A percentile compares a stretch with the other conserved stretches of the same genome.
These are phyloP conservation scores for Pionites leucogaster DNA, from an alignment of 2,113 vertebrate species.

Conservation along the genomic window DNA sequence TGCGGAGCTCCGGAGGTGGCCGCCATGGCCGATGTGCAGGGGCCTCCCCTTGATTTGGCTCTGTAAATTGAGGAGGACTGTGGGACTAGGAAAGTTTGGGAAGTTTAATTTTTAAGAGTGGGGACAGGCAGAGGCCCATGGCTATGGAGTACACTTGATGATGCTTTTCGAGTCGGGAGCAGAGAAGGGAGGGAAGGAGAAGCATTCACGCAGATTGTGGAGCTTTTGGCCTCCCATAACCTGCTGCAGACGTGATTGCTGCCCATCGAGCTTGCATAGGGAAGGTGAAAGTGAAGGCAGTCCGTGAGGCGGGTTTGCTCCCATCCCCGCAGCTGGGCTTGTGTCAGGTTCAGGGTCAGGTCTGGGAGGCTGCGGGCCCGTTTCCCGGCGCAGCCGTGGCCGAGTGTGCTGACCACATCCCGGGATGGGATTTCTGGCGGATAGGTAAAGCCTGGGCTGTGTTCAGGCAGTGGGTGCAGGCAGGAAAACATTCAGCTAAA, in stretches of 20 bases:
- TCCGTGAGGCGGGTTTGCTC: not conserved
- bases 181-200: not conserved
- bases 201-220: not conserved
- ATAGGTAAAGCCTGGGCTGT: not conserved
- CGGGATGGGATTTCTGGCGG: not conserved
- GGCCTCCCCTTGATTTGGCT: not conserved
- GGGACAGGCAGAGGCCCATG: not conserved
- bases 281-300: not conserved
- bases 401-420: not conserved
- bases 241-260: not conserved
- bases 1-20: not conserved
- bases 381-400: not conserved
- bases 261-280: not conserved
- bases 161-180: not conserved
- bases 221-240: not conserved
- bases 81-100: not conserved
- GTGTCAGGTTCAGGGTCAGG: not conserved
- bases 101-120: constrained; percentile 30
- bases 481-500: not conserved
- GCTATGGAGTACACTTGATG: not conserved
- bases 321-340: not conserved
- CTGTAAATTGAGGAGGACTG: not conserved
- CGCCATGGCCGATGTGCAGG: not conserved
- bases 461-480: not conserved
- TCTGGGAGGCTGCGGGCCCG: not conserved